Base-by-base conservation (phyloP, 1,140 invertebrate genomes). In the Steinernema khuongi region DNA sequence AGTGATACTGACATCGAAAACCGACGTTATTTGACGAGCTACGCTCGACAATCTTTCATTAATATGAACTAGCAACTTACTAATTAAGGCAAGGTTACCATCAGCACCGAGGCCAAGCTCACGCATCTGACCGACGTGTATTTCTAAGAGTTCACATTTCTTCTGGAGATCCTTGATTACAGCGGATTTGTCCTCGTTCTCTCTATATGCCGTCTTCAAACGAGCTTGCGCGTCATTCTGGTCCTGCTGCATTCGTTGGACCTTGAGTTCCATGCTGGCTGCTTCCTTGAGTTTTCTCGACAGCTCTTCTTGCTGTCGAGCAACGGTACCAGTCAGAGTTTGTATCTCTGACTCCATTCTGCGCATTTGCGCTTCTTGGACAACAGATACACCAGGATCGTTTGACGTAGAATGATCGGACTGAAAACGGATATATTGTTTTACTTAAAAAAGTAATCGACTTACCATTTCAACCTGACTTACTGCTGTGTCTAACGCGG, bases 191-290 rank as follows among this genome's bases (percentile, higher is more conserved):
- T 60, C 11, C 19, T 60, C 50, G 26, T 60, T 60, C 4, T 60
- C 50, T 26, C 50, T 14, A 22, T 60, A 60, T 14, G 50, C 50
- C 7, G 22, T 60, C 4, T 22, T 7, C 19, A 60, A 60, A 26
- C 50, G 50, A 26, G 50, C 50, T 60, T 60, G 50, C 14, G 50
- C 50, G 50, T 60, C 50, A 22, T 60, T 60, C 50, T 60, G 50
- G 19, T 60, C 50, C 26, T 60, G 50, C 19, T 60, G 50, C 7
- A 60, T 60, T 17, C 50, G 50, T 22, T 60, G 50, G 4, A 60
- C 4, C 22, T 26, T 11, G 50, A 60, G 11, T 60, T 60, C 50
- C 50, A 60, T 14, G 19, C 2, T 60, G 50, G 50, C 19, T 4
- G 11, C 50, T n/a, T 60, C 50, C 7, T 7, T 22, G 7, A n/a